Percentiles rank a stretch among this genome's conserved stretches.
Evolutionary conservation across 2,797 vertebrate genomes (phyloP).

Genomic region (Periophthalmus magnuspinnatus): DNA sequence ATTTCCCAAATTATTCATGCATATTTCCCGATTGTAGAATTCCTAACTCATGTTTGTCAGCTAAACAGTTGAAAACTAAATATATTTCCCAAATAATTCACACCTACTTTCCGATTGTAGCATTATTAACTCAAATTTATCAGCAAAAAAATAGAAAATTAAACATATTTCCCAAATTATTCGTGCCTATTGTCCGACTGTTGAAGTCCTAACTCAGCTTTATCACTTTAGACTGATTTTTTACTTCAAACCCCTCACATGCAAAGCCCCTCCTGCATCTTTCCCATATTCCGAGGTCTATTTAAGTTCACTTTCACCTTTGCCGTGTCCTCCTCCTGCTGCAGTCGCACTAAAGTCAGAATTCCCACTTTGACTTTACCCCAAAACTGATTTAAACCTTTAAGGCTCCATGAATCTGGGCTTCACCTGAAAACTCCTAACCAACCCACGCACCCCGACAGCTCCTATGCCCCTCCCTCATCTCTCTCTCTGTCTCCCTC

Average conservation of each 20-base stretch:
- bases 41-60: too few species aligned
- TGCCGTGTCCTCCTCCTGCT: neutral
- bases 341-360: slow-evolving; percentile 9
- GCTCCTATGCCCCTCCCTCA: slow-evolving; percentile 54
- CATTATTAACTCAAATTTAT: too few species aligned
- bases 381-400: slow-evolving; percentile 16
- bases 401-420: slow-evolving; percentile 30
- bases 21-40: too few species aligned
- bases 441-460: slow-evolving; percentile 48
- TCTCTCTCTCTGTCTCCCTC: slow-evolving; percentile 60
- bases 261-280: slow-evolving; percentile 60
- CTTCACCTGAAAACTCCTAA: slow-evolving; percentile 67
- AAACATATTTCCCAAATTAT: too few species aligned
- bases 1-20: too few species aligned
- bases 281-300: slow-evolving; percentile 33
- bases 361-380: slow-evolving; percentile 1
- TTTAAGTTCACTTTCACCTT: slow-evolving; percentile 57
- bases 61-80: too few species aligned
- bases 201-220: neutral
- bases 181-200: too few species aligned
- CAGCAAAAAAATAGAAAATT: too few species aligned
- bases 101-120: too few species aligned
- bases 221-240: too few species aligned
- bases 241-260: slow-evolving; percentile 25
- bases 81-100: too few species aligned